Conservation (phyloP, 2,797 vertebrate species). For the Vespertilio murinus region DNA sequence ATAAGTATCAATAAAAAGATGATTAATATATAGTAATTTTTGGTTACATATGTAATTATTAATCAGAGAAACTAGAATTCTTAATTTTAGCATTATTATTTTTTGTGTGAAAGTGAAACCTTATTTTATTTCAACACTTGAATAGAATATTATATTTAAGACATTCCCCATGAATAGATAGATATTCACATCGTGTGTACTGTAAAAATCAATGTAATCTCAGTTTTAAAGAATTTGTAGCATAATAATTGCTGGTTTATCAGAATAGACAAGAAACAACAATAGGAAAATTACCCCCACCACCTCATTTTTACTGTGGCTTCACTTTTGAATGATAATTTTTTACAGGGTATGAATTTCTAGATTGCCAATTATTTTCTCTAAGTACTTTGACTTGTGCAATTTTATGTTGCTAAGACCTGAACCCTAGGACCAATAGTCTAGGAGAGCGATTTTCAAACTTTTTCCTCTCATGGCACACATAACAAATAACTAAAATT, state of each 20-base stretch:
- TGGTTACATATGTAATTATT: neutral
- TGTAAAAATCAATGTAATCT: slow-evolving; percentile 19
- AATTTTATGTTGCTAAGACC: neutral
- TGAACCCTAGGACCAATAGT: neutral
- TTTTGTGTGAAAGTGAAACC: neutral
- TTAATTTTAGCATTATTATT: slow-evolving; percentile 35
- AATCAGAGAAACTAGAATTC: neutral
- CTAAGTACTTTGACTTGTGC: neutral
- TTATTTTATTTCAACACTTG: slow-evolving; percentile 4
- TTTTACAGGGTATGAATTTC: neutral
- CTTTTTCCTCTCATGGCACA: neutral
- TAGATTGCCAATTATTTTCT: neutral
- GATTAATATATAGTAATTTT: neutral
- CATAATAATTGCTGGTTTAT: neutral
- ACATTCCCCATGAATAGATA: neutral
- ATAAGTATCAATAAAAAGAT: neutral
- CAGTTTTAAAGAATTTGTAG: neutral
- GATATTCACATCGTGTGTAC: neutral
- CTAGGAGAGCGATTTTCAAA: neutral
- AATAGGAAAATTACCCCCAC: neutral
- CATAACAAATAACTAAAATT: neutral
- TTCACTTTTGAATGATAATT: neutral
- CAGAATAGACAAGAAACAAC: neutral
- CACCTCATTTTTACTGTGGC: neutral
- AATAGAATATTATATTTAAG: neutral